Conservation (phyloP, 2,113 vertebrate species). For the Paralichthys olivaceus region DNA sequence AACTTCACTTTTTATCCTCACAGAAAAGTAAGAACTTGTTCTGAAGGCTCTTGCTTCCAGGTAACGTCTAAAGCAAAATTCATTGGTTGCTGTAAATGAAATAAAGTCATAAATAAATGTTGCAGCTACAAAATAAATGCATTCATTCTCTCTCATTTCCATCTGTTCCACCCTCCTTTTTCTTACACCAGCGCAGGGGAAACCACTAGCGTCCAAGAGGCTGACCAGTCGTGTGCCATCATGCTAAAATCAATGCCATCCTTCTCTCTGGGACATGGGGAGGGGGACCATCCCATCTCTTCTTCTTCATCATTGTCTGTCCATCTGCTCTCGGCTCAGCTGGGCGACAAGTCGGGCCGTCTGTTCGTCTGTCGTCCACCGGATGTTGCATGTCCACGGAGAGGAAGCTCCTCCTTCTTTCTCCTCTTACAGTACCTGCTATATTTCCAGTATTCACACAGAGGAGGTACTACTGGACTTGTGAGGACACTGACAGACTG, state of each 20-base stretch:
- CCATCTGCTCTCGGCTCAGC: conserved; percentile 84
- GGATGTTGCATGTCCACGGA: conserved; percentile 94
- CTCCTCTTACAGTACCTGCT: conserved; percentile 73
- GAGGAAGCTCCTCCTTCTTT: conserved; percentile 76
- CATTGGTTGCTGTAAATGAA: neutral
- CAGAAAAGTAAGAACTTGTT: conserved; percentile 86
- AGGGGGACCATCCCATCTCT: conserved; percentile 83
- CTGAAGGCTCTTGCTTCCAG: conserved; percentile 79
- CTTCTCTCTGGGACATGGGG: conserved; percentile 82
- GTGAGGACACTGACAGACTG: conserved; percentile 78
- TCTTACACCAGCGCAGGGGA: conserved; percentile 80
- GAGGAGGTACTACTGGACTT: conserved; percentile 83
- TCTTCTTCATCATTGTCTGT: conserved; percentile 85
- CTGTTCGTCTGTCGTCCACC: conserved; percentile 79
- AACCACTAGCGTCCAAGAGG: conserved; percentile 89
- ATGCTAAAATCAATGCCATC: conserved; percentile 87
- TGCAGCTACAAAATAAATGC: neutral
- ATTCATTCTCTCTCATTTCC: neutral
- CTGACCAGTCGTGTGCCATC: conserved; percentile 93
- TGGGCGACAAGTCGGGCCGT: conserved; percentile 81
- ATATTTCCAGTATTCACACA: conserved; percentile 78
- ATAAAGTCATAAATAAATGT: neutral
- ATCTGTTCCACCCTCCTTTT: neutral
- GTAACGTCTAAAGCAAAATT: conserved; percentile 52
- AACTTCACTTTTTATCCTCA: conserved; percentile 55